Base-by-base conservation (phyloP, 1,140 invertebrate genomes). In the Metopolophium dirhodum region DNA sequence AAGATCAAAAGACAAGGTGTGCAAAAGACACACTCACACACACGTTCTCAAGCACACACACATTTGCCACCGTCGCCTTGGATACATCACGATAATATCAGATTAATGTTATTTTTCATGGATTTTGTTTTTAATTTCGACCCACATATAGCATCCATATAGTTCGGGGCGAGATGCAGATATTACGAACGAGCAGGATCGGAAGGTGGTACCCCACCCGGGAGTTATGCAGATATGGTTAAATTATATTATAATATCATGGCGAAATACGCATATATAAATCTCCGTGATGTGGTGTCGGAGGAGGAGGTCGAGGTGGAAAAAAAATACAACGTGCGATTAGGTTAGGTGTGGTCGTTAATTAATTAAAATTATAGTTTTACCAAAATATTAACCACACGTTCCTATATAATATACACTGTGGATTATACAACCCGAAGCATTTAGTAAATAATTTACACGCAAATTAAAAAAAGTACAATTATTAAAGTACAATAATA, bases 51-150 rank as follows among this genome's bases (percentile, higher is more conserved):
- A 68, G 8, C 26, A 41, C 23, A 26, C 23, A 26, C 88, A 26
- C n/a, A 35, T 7, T 23, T n/a, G 2, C n/a, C 22, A 6, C 35
- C 20, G 87, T 89, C 54, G 87, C 87, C 49, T 89, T 89, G 47
- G 87, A 54, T 89, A 89, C 45, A 22, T 54, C 49, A 54, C n/a
- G 20, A 54, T 54, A 35, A 54, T 54, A 35, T 9, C 30, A 22
- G 49, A 30, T 35, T 89, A 89, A 89, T 89, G 35, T 54, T 89
- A 54, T 89, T 89, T 89, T 89, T 37, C 49, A 18, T 37, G 61
- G 30, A 89, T 54, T 49, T 89, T 54, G 23, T 89, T 89, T 89
- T 89, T 54, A 89, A 89, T 89, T 89, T 54, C 20, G 47, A 26
- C 18, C n/a, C n/a, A 4, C n/a, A 51, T n/a, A 89, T 89, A n/a